Conservation (phyloP, 2,797 vertebrate species). For the Cichlasoma orientale region DNA sequence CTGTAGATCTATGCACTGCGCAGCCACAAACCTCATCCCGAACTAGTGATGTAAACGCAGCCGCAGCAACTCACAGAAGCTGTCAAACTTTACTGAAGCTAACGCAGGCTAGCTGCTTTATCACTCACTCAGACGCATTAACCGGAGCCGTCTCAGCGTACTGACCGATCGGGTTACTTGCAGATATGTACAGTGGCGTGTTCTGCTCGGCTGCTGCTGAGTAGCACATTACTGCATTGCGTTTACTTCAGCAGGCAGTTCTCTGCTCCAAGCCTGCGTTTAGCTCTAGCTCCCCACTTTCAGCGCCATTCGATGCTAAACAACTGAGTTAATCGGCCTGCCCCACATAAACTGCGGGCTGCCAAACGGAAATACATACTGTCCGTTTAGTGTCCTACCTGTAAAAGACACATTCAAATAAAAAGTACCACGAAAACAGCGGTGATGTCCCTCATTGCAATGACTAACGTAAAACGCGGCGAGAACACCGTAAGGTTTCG, state of each 20-base stretch:
- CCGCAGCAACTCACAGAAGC: not conserved
- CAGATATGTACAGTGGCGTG: not conserved
- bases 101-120: not conserved
- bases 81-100: not conserved
- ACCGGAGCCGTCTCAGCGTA: not conserved
- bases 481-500: conserved; percentile 40
- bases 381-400: conserved; percentile 53
- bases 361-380: not conserved
- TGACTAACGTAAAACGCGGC: conserved; percentile 54
- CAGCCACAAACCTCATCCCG: not conserved
- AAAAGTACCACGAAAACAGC: conserved; percentile 20
- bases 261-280: not conserved
- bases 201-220: not conserved
- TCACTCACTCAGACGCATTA: not conserved
- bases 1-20: no score
- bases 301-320: not conserved
- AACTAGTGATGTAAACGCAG: not conserved
- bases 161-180: not conserved
- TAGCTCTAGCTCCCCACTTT: conserved; percentile 36
- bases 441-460: conserved; percentile 53
- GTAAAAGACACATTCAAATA: conserved; percentile 54
- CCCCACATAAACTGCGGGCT: not conserved
- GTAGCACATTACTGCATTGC: conserved; percentile 45
- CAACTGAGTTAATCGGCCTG: not conserved
- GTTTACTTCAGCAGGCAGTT: conserved; percentile 22